A percentile compares a stretch with the other conserved stretches of the same genome.
Evolutionary conservation across 2,888 invertebrate species (phyloP).

Genomic region (Orthosia gracilis): DNA sequence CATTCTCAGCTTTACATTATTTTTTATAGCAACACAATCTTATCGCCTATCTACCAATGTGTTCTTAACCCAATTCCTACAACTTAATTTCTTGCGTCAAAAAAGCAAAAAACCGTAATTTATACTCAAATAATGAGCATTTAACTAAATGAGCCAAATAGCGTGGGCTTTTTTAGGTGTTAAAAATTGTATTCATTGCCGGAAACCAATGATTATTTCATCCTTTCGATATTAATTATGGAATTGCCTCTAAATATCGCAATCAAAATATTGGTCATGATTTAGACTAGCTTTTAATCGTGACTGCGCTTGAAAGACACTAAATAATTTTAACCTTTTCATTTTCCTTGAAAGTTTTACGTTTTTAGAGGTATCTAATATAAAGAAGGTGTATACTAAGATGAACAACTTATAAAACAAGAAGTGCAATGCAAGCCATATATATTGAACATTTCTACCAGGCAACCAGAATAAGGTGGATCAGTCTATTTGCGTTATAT

Average conservation of each 20-base stretch:
- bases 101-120: slow-evolving; percentile 52
- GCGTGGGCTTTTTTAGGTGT: slow-evolving; percentile 43
- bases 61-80: neutral
- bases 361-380: too few species aligned
- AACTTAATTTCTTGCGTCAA: slow-evolving; percentile 35
- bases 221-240: slow-evolving; percentile 47
- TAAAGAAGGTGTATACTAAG: too few species aligned
- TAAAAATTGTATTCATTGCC: slow-evolving; percentile 33
- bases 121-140: slow-evolving; percentile 53
- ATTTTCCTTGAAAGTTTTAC: too few species aligned
- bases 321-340: too few species aligned
- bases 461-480: neutral
- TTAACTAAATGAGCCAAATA: slow-evolving; percentile 47
- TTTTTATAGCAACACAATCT: neutral
- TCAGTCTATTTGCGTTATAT: too few species aligned
- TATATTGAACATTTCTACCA: neutral
- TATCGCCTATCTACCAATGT: slow-evolving; percentile 16
- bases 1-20: neutral
- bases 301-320: neutral
- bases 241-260: slow-evolving; percentile 53
- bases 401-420: too few species aligned
- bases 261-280: slow-evolving; percentile 28
- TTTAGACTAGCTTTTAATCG: slow-evolving; percentile 6
- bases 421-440: too few species aligned
- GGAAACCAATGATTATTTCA: slow-evolving; percentile 51